phyloP scores from a whole-genome alignment of 2,888 invertebrate genomes.

The Stenodera caucasica region DNA sequence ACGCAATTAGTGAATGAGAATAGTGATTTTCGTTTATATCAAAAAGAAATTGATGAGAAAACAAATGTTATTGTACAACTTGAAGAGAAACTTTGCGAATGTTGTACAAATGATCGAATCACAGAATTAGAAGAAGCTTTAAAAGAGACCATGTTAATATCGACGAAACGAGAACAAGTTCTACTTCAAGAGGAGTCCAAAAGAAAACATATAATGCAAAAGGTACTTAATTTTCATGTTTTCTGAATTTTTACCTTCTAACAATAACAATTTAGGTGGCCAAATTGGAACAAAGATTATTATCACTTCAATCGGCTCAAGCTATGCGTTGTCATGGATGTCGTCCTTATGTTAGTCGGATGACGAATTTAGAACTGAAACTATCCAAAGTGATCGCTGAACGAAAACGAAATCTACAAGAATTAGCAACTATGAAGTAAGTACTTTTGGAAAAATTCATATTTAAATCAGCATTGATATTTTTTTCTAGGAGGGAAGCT shows the following conservation, averaged over 20 bases:
- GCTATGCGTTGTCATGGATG: conserved; percentile 71
- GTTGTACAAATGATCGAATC: conserved; percentile 58
- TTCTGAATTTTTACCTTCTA: not conserved
- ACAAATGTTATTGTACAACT: conserved; percentile 61
- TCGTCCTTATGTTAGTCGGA: conserved; percentile 63
- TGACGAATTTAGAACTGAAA: conserved; percentile 66
- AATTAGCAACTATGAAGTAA: conserved; percentile 80
- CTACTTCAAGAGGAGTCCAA: conserved; percentile 67
- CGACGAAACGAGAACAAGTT: conserved; percentile 69
- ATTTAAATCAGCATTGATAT: not conserved
- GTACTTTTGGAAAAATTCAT: conserved; percentile 38
- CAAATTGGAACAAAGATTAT: conserved; percentile 70
- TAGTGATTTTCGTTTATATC: conserved; percentile 31
- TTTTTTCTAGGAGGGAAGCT: conserved; percentile 72
- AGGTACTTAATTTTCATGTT: conserved; percentile 57
- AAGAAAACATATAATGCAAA: conserved; percentile 66
- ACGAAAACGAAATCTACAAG: conserved; percentile 70
- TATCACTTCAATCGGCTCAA: conserved; percentile 70
- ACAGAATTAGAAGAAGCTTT: conserved; percentile 82
- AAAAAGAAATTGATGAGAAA: conserved; percentile 54
- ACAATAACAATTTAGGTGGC: conserved; percentile 59
- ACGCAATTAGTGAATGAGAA: conserved; percentile 39
- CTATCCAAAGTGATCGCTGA: conserved; percentile 64
- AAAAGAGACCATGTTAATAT: conserved; percentile 74
- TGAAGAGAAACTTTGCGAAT: conserved; percentile 60